These are phyloP conservation scores for Leptodactylus fuscus DNA, from an alignment of 2,113 vertebrate genomes.

Conservation along the genomic window DNA sequence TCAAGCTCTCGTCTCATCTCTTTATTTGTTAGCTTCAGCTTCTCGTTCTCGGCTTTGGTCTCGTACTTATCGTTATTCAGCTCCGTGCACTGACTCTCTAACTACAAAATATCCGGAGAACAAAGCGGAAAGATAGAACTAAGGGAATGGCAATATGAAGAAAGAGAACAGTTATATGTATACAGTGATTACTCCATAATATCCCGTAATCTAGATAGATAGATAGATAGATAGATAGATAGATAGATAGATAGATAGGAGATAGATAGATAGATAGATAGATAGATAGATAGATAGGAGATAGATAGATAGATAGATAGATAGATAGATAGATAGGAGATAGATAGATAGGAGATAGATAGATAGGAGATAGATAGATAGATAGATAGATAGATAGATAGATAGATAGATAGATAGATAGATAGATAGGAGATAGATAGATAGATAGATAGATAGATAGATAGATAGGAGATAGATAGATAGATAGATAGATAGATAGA, in stretches of 20 bases:
- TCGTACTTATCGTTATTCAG: slow-evolving; percentile 84
- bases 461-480: not conserved
- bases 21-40: slow-evolving; percentile 85
- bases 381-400: slow-evolving; percentile 24
- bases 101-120: slow-evolving; percentile 67
- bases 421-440: slow-evolving; percentile 2
- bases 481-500: not conserved
- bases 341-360: not conserved
- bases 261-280: slow-evolving; percentile 40
- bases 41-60: slow-evolving; percentile 85
- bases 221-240: not conserved
- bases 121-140: not conserved
- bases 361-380: not conserved
- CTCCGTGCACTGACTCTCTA: slow-evolving; percentile 83
- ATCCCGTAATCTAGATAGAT: not conserved
- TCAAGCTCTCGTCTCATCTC: slow-evolving; percentile 84
- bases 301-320: slow-evolving; percentile 51
- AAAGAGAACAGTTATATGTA: no score
- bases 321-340: slow-evolving; percentile 44
- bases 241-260: slow-evolving; percentile 15
- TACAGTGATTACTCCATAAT: not conserved
- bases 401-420: slow-evolving; percentile 50
- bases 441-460: not conserved
- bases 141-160: no score
- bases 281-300: slow-evolving; percentile 17